These are phyloP conservation scores for Agapornis canus DNA, from an alignment of 2,797 vertebrate genomes.

Conservation along the genomic window DNA sequence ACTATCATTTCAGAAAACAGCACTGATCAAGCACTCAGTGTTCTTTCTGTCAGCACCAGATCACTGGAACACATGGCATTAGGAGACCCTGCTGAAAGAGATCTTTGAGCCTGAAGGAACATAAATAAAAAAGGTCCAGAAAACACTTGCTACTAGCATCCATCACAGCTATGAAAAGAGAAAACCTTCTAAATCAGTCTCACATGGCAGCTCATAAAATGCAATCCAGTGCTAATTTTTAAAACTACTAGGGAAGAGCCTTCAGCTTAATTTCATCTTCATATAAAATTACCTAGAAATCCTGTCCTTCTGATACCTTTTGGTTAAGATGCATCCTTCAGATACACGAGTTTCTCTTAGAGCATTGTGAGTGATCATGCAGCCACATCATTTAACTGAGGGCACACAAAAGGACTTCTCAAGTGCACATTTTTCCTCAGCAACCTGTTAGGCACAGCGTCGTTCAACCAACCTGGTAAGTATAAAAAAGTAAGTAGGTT, in stretches of 20 bases:
- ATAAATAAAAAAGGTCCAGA: neutral
- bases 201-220: neutral
- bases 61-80: neutral
- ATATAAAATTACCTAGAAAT: neutral
- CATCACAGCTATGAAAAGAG: neutral
- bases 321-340: neutral
- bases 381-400: neutral
- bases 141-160: neutral
- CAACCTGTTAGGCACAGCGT: neutral
- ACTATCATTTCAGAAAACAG: neutral
- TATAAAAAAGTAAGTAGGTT: neutral
- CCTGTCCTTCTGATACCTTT: neutral
- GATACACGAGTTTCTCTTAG: neutral
- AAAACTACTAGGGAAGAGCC: neutral
- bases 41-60: neutral
- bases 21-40: neutral
- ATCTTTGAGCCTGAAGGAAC: neutral
- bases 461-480: neutral
- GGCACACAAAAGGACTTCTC: neutral
- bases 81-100: neutral
- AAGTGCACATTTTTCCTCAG: neutral
- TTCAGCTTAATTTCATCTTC: neutral
- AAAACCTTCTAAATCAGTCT: neutral
- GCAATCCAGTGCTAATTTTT: neutral
- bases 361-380: neutral